These are phyloP conservation scores for Suricata suricatta DNA, from an alignment of 2,113 vertebrate genomes.

Conservation along the genomic window DNA sequence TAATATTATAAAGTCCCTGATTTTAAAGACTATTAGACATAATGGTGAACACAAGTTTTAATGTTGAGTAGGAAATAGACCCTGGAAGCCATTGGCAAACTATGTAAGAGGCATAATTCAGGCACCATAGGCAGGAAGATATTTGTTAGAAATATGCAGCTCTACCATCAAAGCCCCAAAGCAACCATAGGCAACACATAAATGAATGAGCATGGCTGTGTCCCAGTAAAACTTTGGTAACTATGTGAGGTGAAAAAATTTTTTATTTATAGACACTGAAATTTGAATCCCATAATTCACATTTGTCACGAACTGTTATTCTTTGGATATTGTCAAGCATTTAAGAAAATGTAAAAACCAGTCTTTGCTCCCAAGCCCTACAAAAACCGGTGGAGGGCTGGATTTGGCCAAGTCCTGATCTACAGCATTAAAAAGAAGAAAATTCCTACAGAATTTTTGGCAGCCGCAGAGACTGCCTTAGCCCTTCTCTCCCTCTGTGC, in stretches of 20 bases:
- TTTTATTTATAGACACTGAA: not conserved
- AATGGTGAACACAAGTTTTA: not conserved
- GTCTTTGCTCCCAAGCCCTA: not conserved
- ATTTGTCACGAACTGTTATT: not conserved
- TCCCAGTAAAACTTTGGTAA: slow-evolving; percentile 32
- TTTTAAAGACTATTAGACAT: not conserved
- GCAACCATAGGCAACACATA: not conserved
- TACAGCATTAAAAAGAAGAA: not conserved
- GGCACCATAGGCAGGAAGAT: not conserved
- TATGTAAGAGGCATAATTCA: not conserved
- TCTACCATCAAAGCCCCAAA: not conserved
- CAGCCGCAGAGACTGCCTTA: not conserved
- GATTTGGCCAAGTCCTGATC: not conserved
- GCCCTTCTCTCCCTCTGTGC: not conserved
- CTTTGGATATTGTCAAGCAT: not conserved
- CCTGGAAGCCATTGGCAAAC: not conserved
- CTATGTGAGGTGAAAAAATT: not conserved
- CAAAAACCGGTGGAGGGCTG: not conserved
- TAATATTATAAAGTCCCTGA: not conserved
- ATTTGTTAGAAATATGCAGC: not conserved
- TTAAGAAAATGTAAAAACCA: not conserved
- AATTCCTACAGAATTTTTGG: slow-evolving; percentile 2
- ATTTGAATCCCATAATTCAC: slow-evolving; percentile 15
- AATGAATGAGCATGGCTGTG: not conserved
- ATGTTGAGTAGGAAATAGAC: not conserved